Percentiles rank a stretch among this genome's conserved stretches.
Evolutionary conservation across 2,113 vertebrate species (phyloP).

Genomic region (Cyanoramphus novaezelandiae): DNA sequence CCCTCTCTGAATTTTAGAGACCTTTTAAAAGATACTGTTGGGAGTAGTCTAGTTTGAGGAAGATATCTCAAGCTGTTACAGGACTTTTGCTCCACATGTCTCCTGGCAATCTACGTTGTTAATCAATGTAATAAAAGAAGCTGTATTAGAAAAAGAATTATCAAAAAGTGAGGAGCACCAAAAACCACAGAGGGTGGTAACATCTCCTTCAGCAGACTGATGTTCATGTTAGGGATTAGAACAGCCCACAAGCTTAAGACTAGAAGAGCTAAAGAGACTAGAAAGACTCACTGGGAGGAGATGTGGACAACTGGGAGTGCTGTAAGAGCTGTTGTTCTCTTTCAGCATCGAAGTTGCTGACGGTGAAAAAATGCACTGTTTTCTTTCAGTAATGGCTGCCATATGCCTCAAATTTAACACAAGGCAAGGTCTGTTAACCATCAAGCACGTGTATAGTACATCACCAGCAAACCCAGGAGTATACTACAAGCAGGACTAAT

Average conservation of each 20-base stretch:
- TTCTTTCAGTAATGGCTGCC: constrained; percentile 35
- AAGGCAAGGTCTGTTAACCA: constrained; percentile 25
- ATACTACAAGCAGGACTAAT: background rate
- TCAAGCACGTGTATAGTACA: constrained; percentile 13
- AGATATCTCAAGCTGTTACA: background rate
- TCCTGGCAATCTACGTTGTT: background rate
- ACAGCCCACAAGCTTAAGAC: background rate
- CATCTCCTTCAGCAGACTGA: background rate
- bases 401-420: background rate
- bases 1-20: background rate
- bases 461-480: background rate
- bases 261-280: background rate
- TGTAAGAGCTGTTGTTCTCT: background rate
- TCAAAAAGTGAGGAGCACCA: accelerated
- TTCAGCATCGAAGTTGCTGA: background rate
- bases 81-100: background rate
- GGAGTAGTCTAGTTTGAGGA: background rate
- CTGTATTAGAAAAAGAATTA: background rate
- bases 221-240: background rate
- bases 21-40: background rate
- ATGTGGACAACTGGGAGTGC: background rate
- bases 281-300: background rate
- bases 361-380: background rate
- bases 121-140: background rate
- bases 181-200: background rate